A percentile compares a stretch with the other conserved stretches of the same genome.
Conservation (phyloP, 2,888 invertebrate species). For the Drosophila multiciliata region DNA sequence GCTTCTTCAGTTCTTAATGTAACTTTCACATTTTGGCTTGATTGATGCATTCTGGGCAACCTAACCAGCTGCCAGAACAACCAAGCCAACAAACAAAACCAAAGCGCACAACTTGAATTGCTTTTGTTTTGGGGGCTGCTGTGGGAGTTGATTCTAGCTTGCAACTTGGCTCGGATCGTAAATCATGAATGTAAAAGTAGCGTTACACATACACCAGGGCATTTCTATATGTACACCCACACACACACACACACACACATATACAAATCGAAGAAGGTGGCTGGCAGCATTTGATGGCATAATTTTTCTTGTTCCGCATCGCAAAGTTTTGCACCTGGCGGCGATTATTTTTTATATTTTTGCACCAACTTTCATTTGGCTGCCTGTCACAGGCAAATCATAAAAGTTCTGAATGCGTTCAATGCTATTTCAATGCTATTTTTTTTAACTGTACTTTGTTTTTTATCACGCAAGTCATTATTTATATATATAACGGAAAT, state of each 20-base stretch:
- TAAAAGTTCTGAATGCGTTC: constrained; percentile 47
- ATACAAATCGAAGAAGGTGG: constrained; percentile 37
- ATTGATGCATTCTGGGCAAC: constrained; percentile 60
- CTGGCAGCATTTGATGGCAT: constrained; percentile 60
- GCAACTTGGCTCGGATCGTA: constrained; percentile 53
- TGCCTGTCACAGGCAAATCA: constrained; percentile 43
- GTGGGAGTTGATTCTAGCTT: constrained; percentile 49
- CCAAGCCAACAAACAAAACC: neutral
- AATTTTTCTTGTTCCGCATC: constrained; percentile 55
- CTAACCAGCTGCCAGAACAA: constrained; percentile 10
- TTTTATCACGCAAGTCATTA: constrained; percentile 49
- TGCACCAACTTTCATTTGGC: constrained; percentile 19
- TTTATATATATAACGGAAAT: constrained; percentile 65
- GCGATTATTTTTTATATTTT: neutral
- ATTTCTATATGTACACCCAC: neutral
- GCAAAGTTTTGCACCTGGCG: constrained; percentile 40
- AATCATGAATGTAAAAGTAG: constrained; percentile 71
- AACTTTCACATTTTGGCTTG: constrained; percentile 59
- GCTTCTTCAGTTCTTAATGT: constrained; percentile 36
- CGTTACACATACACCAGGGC: constrained; percentile 11
- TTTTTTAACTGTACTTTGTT: constrained; percentile 19
- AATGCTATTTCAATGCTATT: constrained; percentile 5
- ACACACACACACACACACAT: neutral
- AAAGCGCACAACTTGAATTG: constrained; percentile 54
- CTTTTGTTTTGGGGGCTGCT: constrained; percentile 49